Percentiles rank a stretch among this genome's conserved stretches.
phyloP scores from a whole-genome alignment of 2,797 vertebrate genomes.

The Malacoraja senta region DNA sequence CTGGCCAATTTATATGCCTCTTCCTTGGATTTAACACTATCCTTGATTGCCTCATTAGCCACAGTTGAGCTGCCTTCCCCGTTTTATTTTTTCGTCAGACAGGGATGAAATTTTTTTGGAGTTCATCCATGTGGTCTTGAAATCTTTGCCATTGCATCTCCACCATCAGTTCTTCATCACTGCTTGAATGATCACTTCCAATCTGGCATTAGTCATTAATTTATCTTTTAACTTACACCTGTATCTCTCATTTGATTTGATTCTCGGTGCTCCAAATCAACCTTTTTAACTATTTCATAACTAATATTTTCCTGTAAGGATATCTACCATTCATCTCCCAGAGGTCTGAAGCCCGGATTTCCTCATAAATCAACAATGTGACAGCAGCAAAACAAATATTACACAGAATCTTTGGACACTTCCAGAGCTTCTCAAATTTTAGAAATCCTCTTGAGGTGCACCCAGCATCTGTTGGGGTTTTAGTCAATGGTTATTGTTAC shows the following conservation, averaged over 20 bases:
- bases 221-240: neutral
- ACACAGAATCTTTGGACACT: neutral
- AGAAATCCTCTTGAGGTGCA: neutral
- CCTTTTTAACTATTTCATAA: neutral
- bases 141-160: too few species aligned
- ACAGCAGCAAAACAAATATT: neutral
- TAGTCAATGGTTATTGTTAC: neutral
- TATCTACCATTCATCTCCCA: neutral
- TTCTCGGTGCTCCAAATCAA: neutral
- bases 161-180: neutral
- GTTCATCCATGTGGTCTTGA: too few species aligned
- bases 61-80: too few species aligned
- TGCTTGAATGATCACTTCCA: neutral
- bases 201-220: neutral
- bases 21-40: too few species aligned
- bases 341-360: neutral
- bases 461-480: neutral
- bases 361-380: neutral
- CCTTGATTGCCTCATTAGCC: too few species aligned
- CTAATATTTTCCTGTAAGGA: neutral
- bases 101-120: too few species aligned
- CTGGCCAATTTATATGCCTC: too few species aligned
- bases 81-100: too few species aligned
- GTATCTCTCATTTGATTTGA: too few species aligned
- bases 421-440: neutral